Evolutionary conservation across 1,140 invertebrate species (phyloP).

Genomic region (Rhizoglyphus robini): DNA sequence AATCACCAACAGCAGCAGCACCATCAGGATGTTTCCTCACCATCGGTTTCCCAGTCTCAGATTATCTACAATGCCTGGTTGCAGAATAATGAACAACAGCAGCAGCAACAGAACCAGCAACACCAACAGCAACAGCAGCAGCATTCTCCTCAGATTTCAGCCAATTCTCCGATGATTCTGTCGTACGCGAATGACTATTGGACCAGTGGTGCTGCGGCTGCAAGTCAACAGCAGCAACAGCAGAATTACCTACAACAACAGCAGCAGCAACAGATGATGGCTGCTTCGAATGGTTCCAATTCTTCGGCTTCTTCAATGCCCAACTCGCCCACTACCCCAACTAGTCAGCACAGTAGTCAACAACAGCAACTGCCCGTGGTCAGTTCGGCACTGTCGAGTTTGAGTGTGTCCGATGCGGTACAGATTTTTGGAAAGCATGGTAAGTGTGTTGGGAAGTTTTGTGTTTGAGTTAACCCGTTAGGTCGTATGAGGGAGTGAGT

Average conservation of each 20-base stretch:
- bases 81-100: neutral
- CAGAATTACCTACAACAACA: neutral
- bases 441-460: too few species aligned
- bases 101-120: neutral
- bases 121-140: constrained; percentile 5
- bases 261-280: neutral
- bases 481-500: too few species aligned
- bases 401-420: too few species aligned
- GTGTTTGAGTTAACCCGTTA: too few species aligned
- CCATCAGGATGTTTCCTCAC: neutral
- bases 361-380: neutral
- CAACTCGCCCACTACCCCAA: neutral
- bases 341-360: neutral
- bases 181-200: neutral
- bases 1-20: neutral
- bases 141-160: neutral
- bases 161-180: neutral
- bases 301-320: neutral
- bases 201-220: neutral
- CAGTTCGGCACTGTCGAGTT: too few species aligned
- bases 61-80: neutral
- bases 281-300: neutral
- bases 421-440: too few species aligned
- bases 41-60: neutral
- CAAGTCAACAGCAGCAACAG: neutral